Base-by-base conservation (phyloP, 2,888 invertebrate species). In the Saturnia pavonia region DNA sequence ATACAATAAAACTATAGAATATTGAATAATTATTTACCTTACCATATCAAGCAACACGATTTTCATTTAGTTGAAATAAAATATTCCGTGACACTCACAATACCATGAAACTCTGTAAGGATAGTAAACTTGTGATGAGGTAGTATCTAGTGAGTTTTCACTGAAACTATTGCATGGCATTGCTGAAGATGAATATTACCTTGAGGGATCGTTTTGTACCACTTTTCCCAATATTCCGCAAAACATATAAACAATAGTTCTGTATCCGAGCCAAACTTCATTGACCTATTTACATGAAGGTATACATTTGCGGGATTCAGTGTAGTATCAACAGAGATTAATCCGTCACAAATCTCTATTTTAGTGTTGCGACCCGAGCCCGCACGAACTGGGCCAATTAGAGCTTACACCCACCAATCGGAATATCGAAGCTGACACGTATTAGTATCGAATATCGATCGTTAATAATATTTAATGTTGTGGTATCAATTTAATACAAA, bases 361-460 rank as follows among this genome's bases (percentile, higher is more conserved):
- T 86, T 91, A 92, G 89, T 88, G 86, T 85, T 82, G 81, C 88
- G 89, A 88, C 89, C 88, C 87, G 84, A 82, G 85, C 81, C 82
- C 86, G 80, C 82, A 83, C 85, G 79, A 90, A 91, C 88, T 88
- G 84, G 91, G 91, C 89, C 92, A 92, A 92, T 92, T 92, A 92
- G 86, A 90, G 91, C 88, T 92, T 90, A 90, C 85, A 81, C 82
- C 77, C 82, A 82, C 84, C 89, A 87, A 90, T 88, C 87, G 84
- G 82, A 82, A 80, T 87, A 86, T 87, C 83, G 85, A 86, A 84
- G 78, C 78, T 74, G 75, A 68, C 70, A 60, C 68, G 68, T 68
- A 60, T 69, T 51, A 68, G 70, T 65, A 72, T 51, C 51, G 68
- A 67, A 68, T 25, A 72, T 72, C 63, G 68, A 70, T 63, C 42